Base-by-base conservation (phyloP, 2,113 vertebrate genomes). In the Beaufortia kweichowensis region DNA sequence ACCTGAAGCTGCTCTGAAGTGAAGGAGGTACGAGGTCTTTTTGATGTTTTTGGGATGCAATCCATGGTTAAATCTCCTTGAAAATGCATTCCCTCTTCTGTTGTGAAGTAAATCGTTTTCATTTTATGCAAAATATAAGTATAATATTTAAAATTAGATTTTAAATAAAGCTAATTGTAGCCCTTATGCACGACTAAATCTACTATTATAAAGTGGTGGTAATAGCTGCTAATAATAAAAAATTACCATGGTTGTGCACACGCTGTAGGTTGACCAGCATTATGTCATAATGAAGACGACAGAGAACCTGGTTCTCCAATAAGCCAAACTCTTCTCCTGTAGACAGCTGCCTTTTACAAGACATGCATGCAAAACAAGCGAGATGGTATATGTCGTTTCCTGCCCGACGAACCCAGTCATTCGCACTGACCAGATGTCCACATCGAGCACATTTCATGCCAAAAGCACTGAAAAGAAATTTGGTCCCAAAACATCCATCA, bases 321-420 rank as follows among this genome's bases (percentile, higher is more conserved):
- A 98, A 86, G 56, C 96, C 96, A 2, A 98, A 97, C 88, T 97
- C 95, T 87, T 98, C 96, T 0, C 96, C 96, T 0, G 96, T 97
- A 66, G 96, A 97, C 77, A 97, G 93, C 90, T 98, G 96, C 78
- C 96, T 83, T 86, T 98, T 97, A 86, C 96, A 98, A 53, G 95
- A 96, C 92, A 95, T 96, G 84, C 96, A 98, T 80, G 95, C 95
- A 1, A 98, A 98, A 71, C 96, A 98, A 78, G 96, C 95, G 17
- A 98, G 88, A 89, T 97, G 96, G 86, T 98, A 98, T 31, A 95
- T 95, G 0, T 95, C 94, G 81, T 94, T 95, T 2, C 95, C 92
- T 0, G 96, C 96, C 63, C 95, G 87, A 71, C 96, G 89, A 85
- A 98, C 95, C 96, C 96, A 98, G 91, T 98, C 95, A 12, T 94